These are phyloP conservation scores for Zaprionus obscuricornis DNA, from an alignment of 2,888 invertebrate species.

Conservation along the genomic window DNA sequence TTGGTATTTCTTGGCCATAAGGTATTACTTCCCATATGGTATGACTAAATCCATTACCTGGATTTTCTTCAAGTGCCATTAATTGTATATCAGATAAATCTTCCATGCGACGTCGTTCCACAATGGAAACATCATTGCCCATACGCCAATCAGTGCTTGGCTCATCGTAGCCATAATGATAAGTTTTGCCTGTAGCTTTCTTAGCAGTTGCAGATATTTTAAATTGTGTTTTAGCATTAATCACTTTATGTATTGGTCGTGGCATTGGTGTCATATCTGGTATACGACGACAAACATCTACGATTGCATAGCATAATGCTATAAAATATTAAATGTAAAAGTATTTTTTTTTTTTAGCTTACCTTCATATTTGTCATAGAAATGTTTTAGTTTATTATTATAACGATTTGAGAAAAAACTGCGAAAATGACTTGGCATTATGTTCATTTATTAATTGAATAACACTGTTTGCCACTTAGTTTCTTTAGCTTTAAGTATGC, in stretches of 20 bases:
- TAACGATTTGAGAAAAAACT: slow-evolving; percentile 59
- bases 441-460: background rate
- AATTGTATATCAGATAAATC: slow-evolving; percentile 27
- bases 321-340: background rate
- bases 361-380: slow-evolving; percentile 52
- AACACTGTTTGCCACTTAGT: background rate
- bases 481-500: no score
- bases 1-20: slow-evolving; percentile 6
- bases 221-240: no score
- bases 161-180: slow-evolving; percentile 35
- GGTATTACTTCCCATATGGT: slow-evolving; percentile 50
- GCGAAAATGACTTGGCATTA: slow-evolving; percentile 46
- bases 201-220: background rate
- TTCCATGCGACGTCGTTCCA: slow-evolving; percentile 54
- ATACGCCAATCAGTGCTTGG: slow-evolving; percentile 54
- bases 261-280: slow-evolving; percentile 27
- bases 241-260: no score
- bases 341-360: background rate
- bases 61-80: slow-evolving; percentile 31
- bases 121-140: slow-evolving; percentile 48
- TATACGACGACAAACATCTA: slow-evolving; percentile 25
- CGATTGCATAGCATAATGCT: no score
- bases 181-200: slow-evolving; percentile 6
- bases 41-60: slow-evolving; percentile 45
- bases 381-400: slow-evolving; percentile 17